Base-by-base conservation (phyloP, 2,888 invertebrate genomes). In the Dione vanillae region DNA sequence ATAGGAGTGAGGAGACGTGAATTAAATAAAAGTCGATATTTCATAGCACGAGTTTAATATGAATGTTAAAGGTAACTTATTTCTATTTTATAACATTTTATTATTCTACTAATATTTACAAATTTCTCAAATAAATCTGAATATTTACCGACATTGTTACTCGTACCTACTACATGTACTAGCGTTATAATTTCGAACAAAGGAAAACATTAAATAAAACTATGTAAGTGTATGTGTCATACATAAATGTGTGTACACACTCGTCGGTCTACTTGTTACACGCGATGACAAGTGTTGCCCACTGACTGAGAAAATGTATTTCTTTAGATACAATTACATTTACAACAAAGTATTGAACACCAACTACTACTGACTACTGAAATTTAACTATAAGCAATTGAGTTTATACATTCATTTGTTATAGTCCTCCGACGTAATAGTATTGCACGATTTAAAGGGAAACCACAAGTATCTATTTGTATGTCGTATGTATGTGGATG, bases 81-180 rank as follows among this genome's bases (percentile, higher is more conserved):
- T 5, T 59, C 59, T 59, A 59, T 59, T 59, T 59, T 59, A 20
- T 41, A 41, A 59, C 59, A 59, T 20, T 40, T 59, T 20, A 43
- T 59, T 2, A 12, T 58, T 41, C 41, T 43, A 20, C 59, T 59
- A 59, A 59, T 59, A 59, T 59, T 59, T 59, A 59, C 59, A 59
- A 59, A 41, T 59, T 43, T 41, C 41, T 19, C 19, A 20, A 59
- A 41, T 43, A 59, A 59, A 41, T 59, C 59, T 43, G 41, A 59
- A 59, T 59, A 20, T 20, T 59, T 41, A 20, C 19, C 40, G 40
- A 58, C 40, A 35, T 19, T 19, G 8, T 41, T 41, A 59, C n/a
- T n/a, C n/a, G n/a, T 41, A 16, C 27, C 7, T 9, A n/a, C 40
- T 16, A 5, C 41, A 40, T 14, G 41, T 59, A 9, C 20, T 20